Base-by-base conservation (phyloP, 2,888 invertebrate genomes). In the Drosophila macrospina region DNA sequence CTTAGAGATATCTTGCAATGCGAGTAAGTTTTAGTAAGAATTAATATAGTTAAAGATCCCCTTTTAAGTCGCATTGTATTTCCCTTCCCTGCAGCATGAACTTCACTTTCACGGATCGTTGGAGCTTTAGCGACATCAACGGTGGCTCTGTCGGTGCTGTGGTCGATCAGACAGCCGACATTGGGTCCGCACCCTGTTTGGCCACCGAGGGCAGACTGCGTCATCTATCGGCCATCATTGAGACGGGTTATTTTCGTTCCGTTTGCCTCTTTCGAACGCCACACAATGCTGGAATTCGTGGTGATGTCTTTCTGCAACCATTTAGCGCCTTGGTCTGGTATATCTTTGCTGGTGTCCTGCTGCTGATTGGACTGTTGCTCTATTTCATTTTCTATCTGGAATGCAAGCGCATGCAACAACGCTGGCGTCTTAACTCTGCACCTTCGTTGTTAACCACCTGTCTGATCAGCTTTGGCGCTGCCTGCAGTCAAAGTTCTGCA, bases 181-280 rank as follows among this genome's bases (percentile, higher is more conserved):
- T 91, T 6, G 56, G 73, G 0, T 86, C 89, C 0, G 67, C 87
- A 0, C 79, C 89, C 0, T 88, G 80, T 26, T 26, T 90, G 1
- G 56, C 75, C 6, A 83, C 77, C 0, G 47, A 66, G 24, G 65
- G 44, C 1, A 83, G 91, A 5, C 8, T 89, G 0, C 69, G 67
- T 26, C 68, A 78, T 16, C 6, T 86, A 0, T 70, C 83, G 7
- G 62, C 77, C 1, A 59, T 90, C 3, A 71, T 86, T 28, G 81
- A 86, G 42, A 73, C 85, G 13, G 86, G 85, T 0, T 80, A 69
- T 26, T 90, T 91, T 52, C 91, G 90, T 5, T 91, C 93, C 15
- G 90, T 92, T 28, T 94, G 95, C 69, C 86, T 95, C 34, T 95
- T 95, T 89, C 93, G 93, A 10, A 93, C 94, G 26, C 94, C 94